Conservation (phyloP, 2,113 vertebrate species). For the Piaya cayana region DNA sequence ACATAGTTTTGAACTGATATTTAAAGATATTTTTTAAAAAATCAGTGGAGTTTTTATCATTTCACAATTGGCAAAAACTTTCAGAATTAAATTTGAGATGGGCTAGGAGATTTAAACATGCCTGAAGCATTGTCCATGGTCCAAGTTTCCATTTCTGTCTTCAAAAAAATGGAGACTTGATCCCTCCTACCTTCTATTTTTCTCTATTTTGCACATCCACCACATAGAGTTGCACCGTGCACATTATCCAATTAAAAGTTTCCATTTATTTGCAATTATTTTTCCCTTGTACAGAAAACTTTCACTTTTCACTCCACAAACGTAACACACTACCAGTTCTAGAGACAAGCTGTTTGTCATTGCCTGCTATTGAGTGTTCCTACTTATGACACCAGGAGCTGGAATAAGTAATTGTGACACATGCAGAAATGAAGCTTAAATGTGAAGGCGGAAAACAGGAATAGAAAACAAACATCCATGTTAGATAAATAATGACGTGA, state of each 20-base stretch:
- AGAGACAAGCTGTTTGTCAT: neutral
- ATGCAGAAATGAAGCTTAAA: neutral
- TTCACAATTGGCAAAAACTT: neutral
- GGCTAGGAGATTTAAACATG: neutral
- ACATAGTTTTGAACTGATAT: neutral
- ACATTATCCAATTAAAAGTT: neutral
- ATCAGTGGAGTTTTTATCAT: neutral
- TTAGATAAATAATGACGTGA: neutral
- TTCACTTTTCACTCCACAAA: neutral
- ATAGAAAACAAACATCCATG: neutral
- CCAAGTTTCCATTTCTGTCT: neutral
- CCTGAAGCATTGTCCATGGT: neutral
- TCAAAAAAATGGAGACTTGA: neutral
- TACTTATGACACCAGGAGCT: neutral
- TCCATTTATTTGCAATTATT: neutral
- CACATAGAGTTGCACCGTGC: neutral
- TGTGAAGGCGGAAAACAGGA: neutral
- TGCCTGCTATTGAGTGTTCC: neutral
- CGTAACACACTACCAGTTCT: neutral
- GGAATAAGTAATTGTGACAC: neutral
- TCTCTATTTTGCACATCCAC: neutral
- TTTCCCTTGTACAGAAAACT: neutral
- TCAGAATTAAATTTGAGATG: neutral
- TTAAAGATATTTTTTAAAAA: neutral
- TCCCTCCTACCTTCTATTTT: neutral